Conservation (phyloP, 2,113 vertebrate species). For the Apus apus region DNA sequence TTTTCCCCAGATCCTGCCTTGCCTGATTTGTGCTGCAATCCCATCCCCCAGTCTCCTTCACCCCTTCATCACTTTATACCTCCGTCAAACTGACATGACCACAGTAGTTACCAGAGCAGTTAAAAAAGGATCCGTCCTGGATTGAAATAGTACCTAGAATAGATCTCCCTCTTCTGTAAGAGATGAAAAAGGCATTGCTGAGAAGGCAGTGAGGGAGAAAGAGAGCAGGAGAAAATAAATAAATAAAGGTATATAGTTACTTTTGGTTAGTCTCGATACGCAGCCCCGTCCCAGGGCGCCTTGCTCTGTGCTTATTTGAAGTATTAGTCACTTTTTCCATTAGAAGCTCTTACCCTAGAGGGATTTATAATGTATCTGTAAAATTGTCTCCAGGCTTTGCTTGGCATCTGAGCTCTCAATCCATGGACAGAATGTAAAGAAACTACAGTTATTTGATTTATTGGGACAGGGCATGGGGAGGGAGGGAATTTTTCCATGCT, state of each 20-base stretch:
- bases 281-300: background rate
- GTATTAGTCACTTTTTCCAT: conserved; percentile 70
- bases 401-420: conserved; percentile 49
- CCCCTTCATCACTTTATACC: background rate
- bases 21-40: background rate
- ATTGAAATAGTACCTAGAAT: conserved; percentile 42
- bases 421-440: conserved; percentile 32
- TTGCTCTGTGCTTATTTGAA: background rate
- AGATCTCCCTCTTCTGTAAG: conserved; percentile 24
- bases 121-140: background rate
- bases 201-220: background rate
- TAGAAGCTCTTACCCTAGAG: conserved; percentile 51
- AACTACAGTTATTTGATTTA: conserved; percentile 51
- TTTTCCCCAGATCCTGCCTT: background rate
- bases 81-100: rapidly evolving
- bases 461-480: background rate
- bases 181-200: conserved; percentile 33
- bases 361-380: conserved; percentile 60
- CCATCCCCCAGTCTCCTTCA: background rate
- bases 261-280: conserved; percentile 15
- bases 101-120: background rate
- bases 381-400: conserved; percentile 65
- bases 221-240: background rate
- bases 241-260: conserved; percentile 47
- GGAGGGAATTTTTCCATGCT: conserved; percentile 46